Evolutionary conservation across 2,113 vertebrate genomes (phyloP).

Genomic region (Miniopterus natalensis): DNA sequence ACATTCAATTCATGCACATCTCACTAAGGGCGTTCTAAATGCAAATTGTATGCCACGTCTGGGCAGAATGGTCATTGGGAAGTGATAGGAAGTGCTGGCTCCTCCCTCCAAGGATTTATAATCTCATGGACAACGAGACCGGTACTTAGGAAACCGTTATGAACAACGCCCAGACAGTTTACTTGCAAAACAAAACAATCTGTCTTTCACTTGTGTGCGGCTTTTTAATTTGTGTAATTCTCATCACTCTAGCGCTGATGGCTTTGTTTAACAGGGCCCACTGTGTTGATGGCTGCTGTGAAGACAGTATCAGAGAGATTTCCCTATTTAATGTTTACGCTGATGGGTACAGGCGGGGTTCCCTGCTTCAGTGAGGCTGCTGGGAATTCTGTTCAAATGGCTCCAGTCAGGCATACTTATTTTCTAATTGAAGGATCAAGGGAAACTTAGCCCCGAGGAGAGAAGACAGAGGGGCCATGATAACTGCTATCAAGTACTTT

Average conservation of each 20-base stretch:
- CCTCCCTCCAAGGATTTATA: background rate
- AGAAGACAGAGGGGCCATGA: constrained; percentile 40
- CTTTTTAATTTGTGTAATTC: constrained; percentile 61
- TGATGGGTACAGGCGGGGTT: constrained; percentile 70
- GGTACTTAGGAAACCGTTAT: background rate
- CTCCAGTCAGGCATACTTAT: constrained; percentile 70
- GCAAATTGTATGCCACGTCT: background rate
- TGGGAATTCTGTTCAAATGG: constrained; percentile 73
- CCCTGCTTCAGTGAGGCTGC: constrained; percentile 64
- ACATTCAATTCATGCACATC: background rate
- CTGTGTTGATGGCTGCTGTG: constrained; percentile 62
- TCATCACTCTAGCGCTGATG: constrained; percentile 50
- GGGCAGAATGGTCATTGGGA: background rate
- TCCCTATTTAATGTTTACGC: constrained; percentile 70
- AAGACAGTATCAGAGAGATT: constrained; percentile 67
- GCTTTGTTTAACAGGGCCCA: constrained; percentile 60
- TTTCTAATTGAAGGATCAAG: constrained; percentile 75
- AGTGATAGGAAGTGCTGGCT: background rate
- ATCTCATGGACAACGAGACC: background rate
- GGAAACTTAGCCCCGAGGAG: constrained; percentile 72
- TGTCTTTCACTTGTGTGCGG: background rate
- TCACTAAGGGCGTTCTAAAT: background rate
- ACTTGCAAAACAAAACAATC: constrained; percentile 6
- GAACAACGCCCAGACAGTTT: background rate
- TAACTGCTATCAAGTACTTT: constrained; percentile 37